Evolutionary conservation across 2,888 invertebrate species (phyloP), one percentile per base, ranked within the genome.

Genomic region (Pandemis heparana): DNA sequence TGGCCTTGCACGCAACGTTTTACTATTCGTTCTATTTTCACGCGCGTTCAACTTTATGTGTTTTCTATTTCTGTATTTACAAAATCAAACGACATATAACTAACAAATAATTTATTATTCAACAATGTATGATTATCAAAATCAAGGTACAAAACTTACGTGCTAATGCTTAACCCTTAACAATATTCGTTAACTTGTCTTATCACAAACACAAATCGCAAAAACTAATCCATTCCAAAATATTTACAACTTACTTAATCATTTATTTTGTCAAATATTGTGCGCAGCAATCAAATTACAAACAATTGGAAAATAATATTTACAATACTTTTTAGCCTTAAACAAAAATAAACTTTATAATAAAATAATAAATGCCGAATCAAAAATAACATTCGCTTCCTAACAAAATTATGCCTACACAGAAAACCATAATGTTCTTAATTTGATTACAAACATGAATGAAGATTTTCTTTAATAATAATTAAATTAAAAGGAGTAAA

Each of bases 201-300:
- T 86, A 88, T 88, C 87, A 87, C 87, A 86, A 79, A 82, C 73
- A 81, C 79, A 77, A 80, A 79, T 78, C 79, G 75, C 75, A 79
- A 77, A 76, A 75, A 74, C 62, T 72, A 62, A 43, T 18, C 48
- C 62, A 59, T 62, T 64, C 70, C 6, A 66, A 61, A 46, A 62
- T 78, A 78, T 77, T 77, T 76, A 79, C 81, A 80, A 77, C 74
- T 74, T 76, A 77, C 74, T 74, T 76, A 76, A 61, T 61, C 12
- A 5, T 65, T 65, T 65, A 70, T 65, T 74, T 74, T 74, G 74
- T 74, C 60, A 65, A 74, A 56, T 63, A 48, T 68, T 63, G 3
- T 59, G 16, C 41, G 46, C 38, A 65, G n/a, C 23, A 60, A 60
- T 65, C 43, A 64, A 73, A 32, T 63, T 70, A 16, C 48, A 71